A percentile compares a stretch with the other conserved stretches of the same genome.
Evolutionary conservation across 1,140 invertebrate genomes (phyloP).

Genomic region (Trinorchestia longiramus): DNA sequence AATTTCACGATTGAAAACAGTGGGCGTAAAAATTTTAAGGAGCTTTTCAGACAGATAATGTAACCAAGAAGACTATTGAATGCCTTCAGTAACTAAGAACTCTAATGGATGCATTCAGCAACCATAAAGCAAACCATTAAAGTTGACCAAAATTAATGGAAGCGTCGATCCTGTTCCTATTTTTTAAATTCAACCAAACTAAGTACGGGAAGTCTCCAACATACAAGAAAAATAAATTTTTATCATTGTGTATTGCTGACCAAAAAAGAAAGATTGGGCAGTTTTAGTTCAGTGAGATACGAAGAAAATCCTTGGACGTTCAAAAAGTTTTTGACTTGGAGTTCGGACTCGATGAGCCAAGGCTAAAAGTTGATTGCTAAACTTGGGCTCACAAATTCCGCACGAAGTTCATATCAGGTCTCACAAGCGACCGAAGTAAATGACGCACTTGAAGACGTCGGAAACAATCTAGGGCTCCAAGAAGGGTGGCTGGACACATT

Average conservation of each 20-base stretch:
- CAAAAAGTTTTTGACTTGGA: neutral
- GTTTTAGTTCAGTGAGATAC: neutral
- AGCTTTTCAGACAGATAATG: no score
- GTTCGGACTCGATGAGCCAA: neutral
- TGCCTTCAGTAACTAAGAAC: no score
- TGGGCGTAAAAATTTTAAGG: no score
- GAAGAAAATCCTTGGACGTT: neutral
- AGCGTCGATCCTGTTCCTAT: neutral
- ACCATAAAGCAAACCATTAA: no score
- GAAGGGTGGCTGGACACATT: no score
- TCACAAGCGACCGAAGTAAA: slow-evolving; percentile 35
- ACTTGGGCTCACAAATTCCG: slow-evolving; percentile 30
- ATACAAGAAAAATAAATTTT: neutral
- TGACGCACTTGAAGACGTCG: neutral
- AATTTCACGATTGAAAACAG: no score
- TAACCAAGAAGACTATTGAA: no score
- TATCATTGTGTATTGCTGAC: neutral
- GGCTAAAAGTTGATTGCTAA: slow-evolving; percentile 7
- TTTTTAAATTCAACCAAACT: neutral
- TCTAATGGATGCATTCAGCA: no score
- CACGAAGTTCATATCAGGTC: slow-evolving; percentile 40
- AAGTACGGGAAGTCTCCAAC: neutral
- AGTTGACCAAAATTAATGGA: neutral
- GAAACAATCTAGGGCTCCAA: neutral
- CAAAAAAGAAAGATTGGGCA: neutral